Evolutionary conservation across 53 echinoderm and acorn worm genomes (phyloP), one percentile per base, ranked within the genome.

Genomic region (Actinopyga echinites): DNA sequence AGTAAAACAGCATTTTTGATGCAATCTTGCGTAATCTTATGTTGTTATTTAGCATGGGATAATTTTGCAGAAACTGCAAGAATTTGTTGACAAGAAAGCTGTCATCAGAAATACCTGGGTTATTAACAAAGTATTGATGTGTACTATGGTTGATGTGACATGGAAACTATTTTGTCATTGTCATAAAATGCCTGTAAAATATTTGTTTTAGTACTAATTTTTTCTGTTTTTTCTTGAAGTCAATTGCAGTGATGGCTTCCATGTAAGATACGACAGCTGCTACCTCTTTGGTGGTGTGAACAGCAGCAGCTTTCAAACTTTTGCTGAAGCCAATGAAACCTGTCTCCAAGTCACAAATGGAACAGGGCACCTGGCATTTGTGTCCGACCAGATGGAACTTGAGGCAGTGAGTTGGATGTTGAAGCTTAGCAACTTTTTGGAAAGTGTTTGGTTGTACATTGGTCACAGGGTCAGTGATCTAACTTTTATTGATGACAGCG

Each of bases 341-440:
- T 92, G 93, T 29, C 63, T 26, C 5, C 30, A 22, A 29, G 54
- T 86, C 74, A 84, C 89, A 11, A 92, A 92, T 56, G 21, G 83
- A 29, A 92, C 93, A 0, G 89, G 93, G 1, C 93, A 92, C 53
- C 84, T 92, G 8, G 83, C 89, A 19, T 86, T 89, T 65, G 82
- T 89, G 31, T 60, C 83, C n/a, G 83, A 86, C 54, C 65, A 80
- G 60, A 61, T 69, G 2, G 93, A 92, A 61, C 84, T 89, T 31
- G 84, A 89, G 36, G 69, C 75, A 11, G 9, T 75, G 25, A 54
- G 30, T 28, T 75, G 75, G 75, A 75, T 19, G 8, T 43, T 75
- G 55, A 75, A 23, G 13, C 22, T 45, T 44, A 38, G 38, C 17
- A 31, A 58, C 42, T 45, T 52, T 11, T 30, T 78, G 1, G 82